Percentiles rank a stretch among this genome's conserved stretches.
phyloP scores from a whole-genome alignment of 2,888 invertebrate species.

The Polydrusus tereticollis region DNA sequence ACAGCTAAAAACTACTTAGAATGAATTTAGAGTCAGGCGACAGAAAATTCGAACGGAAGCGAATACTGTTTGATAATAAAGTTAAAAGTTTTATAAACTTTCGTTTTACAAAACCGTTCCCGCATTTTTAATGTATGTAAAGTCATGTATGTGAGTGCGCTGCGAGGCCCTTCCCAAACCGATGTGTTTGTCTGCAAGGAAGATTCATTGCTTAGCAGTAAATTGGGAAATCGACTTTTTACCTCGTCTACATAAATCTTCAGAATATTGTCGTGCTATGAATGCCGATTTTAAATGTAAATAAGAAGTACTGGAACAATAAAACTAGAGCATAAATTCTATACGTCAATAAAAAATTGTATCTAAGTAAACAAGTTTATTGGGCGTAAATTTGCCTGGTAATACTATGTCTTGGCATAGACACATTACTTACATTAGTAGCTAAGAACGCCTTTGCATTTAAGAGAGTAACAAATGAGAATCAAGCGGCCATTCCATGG shows the following conservation, averaged over 20 bases:
- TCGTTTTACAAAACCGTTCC: slow-evolving; percentile 48
- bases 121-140: slow-evolving; percentile 51
- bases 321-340: too few relatives aligned
- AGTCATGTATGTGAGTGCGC: slow-evolving; percentile 46
- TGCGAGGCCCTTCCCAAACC: slow-evolving; percentile 27
- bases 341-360: too few relatives aligned
- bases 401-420: too few relatives aligned
- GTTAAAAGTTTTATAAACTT: slow-evolving; percentile 51
- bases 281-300: not conserved
- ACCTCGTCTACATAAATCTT: slow-evolving; percentile 32
- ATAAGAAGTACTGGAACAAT: too few relatives aligned
- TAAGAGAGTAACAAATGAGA: too few relatives aligned
- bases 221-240: slow-evolving; percentile 46
- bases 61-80: slow-evolving; percentile 50
- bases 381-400: too few relatives aligned
- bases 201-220: slow-evolving; percentile 46
- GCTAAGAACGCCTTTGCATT: too few relatives aligned
- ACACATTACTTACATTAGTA: too few relatives aligned
- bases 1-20: slow-evolving; percentile 40
- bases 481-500: too few relatives aligned
- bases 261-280: slow-evolving; percentile 22
- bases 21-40: slow-evolving; percentile 43
- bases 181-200: slow-evolving; percentile 44
- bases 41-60: slow-evolving; percentile 38
- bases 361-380: too few relatives aligned